phyloP scores from a whole-genome alignment of 1,140 invertebrate genomes.

The Helicoverpa zea region DNA sequence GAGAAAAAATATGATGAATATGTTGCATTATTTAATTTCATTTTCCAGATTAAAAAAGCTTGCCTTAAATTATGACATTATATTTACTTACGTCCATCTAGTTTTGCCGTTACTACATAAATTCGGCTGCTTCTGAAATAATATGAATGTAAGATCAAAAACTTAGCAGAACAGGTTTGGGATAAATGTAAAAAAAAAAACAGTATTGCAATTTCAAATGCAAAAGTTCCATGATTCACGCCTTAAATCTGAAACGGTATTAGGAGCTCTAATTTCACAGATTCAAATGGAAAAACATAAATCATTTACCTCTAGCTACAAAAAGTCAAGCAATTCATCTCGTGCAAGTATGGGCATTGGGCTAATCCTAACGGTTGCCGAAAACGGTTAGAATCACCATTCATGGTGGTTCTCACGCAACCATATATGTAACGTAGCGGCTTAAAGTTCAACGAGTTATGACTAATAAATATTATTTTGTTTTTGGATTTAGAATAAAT shows the following conservation, averaged over 20 bases:
- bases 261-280: background rate
- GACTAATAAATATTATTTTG: background rate
- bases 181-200: no score
- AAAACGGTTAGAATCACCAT: background rate
- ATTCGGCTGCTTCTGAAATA: no score
- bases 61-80: no score
- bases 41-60: no score
- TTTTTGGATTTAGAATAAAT: background rate
- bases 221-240: no score
- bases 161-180: no score
- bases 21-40: no score
- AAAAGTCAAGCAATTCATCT: background rate
- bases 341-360: background rate
- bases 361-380: background rate
- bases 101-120: no score
- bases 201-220: no score
- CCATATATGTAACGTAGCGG: conserved; percentile 6
- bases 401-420: background rate
- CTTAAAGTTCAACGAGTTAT: background rate
- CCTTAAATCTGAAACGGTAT: background rate
- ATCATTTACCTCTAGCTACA: background rate
- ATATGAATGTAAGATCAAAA: no score
- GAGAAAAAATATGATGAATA: no score
- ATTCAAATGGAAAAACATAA: background rate
- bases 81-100: no score